Conservation (phyloP, 2,888 invertebrate species). For the Scrobipalpa costella region DNA sequence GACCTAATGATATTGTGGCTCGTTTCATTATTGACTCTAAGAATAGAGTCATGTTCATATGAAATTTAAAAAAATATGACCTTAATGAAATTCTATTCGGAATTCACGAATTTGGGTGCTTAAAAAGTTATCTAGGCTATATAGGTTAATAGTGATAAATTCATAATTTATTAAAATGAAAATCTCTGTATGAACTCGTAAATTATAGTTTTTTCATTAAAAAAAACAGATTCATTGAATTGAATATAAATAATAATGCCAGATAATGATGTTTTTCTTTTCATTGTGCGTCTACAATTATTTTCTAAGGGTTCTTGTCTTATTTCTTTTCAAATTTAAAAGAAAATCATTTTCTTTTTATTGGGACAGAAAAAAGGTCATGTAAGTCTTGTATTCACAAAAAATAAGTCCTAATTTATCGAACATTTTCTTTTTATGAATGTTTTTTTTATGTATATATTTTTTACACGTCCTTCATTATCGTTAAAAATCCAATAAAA, state of each 20-base stretch:
- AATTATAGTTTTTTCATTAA: background rate
- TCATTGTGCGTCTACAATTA: background rate
- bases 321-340: background rate
- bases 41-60: too few species aligned
- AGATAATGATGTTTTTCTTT: constrained; percentile 4
- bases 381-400: background rate
- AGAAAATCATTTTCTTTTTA: background rate
- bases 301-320: background rate
- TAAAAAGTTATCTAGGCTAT: background rate
- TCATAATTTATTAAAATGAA: background rate
- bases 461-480: too few species aligned
- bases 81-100: too few species aligned
- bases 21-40: too few species aligned
- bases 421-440: background rate
- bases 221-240: background rate
- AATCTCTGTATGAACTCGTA: too few species aligned
- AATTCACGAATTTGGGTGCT: background rate
- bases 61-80: too few species aligned
- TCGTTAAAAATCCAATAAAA: background rate
- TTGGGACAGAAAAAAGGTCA: background rate
- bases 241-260: background rate
- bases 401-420: background rate
- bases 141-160: background rate
- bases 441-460: too few species aligned
- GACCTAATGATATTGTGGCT: background rate